Base-by-base conservation (phyloP, 53 echinoderm and acorn worm genomes). In the Pentamera pediparva region DNA sequence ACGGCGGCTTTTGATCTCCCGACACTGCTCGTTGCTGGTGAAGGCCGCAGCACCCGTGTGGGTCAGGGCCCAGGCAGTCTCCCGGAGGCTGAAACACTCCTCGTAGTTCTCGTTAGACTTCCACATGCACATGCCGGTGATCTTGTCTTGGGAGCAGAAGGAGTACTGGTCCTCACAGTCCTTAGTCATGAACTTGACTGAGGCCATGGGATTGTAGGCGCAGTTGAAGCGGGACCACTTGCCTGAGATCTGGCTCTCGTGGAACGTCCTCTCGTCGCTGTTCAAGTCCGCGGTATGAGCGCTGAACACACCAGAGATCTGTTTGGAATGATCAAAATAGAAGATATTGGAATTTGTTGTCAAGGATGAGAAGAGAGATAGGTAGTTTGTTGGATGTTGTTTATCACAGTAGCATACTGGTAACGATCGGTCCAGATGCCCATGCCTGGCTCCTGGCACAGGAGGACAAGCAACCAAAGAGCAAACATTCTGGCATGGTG, bases 131-230 rank as follows among this genome's bases (percentile, higher is more conserved):
- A 15, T 10, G 24, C 43, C 65, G 17, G 24, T 65, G 26, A 40
- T 4, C 22, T 41, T 17, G 15, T 65, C 65, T 38, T 29, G 43
- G 20, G 65, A 12, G 15, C 65, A 65, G 43, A 9, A 41, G 2
- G 65, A 35, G 27, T 10, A 65, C 3, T 65, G 6, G 26, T 17
- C 43, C 20, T 65, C 65, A 24, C 65, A 65, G 65, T 65, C 65
- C 3, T 65, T 12, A 13, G 24, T 38, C 30, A 65, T 65, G 37
- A 22, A 65, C 38, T 19, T 38, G 26, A 5, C 9, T 30, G 65
- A 65, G 39, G 65, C 41, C 17, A 65, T 30, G 43, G 65, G 65
- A 25, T 65, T 65, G 65, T 41, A 65, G 7, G 65, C 43, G 21
- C 65, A 65, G 7, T 41, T 13, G 22, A 26, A 27, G 18, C 65